Conservation (phyloP, 2,797 vertebrate genomes). For the Oreochromis grahami region DNA sequence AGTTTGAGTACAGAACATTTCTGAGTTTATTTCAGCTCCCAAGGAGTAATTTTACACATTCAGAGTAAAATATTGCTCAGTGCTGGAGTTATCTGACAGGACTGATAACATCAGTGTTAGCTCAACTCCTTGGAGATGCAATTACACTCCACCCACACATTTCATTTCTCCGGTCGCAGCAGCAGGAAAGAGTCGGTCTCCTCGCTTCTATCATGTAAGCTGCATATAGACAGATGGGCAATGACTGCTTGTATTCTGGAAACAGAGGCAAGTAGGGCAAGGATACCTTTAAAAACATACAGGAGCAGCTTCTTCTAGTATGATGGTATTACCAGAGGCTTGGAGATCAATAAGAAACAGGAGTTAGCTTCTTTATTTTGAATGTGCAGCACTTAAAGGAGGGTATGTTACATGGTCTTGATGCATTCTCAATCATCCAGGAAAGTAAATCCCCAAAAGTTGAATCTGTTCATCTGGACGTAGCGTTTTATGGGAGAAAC, state of each 20-base stretch:
- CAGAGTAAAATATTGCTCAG: neutral
- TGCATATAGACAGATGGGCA: neutral
- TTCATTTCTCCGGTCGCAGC: neutral
- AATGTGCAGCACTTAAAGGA: neutral
- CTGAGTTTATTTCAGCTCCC: neutral
- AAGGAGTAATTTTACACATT: neutral
- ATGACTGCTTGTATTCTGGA: neutral
- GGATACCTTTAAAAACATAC: neutral
- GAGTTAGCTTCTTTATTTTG: neutral
- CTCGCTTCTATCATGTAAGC: neutral
- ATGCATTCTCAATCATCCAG: too few species aligned
- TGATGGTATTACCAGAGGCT: neutral
- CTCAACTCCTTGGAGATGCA: neutral
- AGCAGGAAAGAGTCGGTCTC: neutral
- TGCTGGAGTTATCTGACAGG: neutral
- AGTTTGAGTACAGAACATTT: neutral
- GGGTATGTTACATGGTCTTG: too few species aligned
- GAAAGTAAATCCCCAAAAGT: too few species aligned
- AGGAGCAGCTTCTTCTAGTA: neutral
- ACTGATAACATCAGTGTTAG: neutral
- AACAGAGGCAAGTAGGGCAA: neutral
- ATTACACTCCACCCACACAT: neutral
- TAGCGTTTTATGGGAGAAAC: too few species aligned
- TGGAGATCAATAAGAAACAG: neutral
- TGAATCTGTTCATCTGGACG: too few species aligned